These are phyloP conservation scores for Ctenomys sociabilis DNA, from an alignment of 2,113 vertebrate genomes.

Conservation along the genomic window DNA sequence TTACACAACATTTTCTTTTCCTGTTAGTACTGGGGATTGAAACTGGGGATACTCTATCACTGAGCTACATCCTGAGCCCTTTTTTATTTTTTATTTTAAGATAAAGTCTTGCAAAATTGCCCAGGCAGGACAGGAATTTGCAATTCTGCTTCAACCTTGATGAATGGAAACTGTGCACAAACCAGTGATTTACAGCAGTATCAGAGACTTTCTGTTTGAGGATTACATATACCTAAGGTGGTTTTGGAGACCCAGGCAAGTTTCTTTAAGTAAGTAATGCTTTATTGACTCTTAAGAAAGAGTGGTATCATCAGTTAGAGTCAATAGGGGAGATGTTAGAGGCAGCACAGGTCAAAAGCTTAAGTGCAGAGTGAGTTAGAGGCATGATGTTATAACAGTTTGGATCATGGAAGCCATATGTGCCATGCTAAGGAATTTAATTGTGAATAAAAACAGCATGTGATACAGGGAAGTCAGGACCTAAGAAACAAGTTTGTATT, in stretches of 20 bases:
- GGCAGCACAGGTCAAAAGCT: background rate
- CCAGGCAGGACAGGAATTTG: background rate
- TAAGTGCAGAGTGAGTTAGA: background rate
- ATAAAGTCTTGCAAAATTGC: background rate
- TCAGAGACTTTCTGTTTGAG: background rate
- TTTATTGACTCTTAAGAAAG: background rate
- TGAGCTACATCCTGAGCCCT: background rate
- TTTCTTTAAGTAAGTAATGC: background rate
- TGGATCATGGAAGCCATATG: too few relatives aligned
- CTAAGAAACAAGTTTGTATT: background rate
- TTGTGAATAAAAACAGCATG: background rate
- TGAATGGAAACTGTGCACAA: background rate
- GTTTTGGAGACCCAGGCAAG: background rate
- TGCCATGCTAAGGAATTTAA: background rate
- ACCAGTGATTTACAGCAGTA: background rate
- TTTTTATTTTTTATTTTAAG: background rate
- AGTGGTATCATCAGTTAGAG: background rate
- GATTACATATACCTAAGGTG: background rate
- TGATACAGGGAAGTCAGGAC: background rate
- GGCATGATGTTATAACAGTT: too few relatives aligned
- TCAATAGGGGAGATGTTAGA: background rate
- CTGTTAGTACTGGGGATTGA: background rate
- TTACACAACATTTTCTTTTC: background rate
- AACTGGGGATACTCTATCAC: background rate
- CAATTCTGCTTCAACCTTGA: background rate